Evolutionary conservation across 1,140 invertebrate species (phyloP), one percentile per base, ranked within the genome.

Genomic region (Vanessa atalanta): DNA sequence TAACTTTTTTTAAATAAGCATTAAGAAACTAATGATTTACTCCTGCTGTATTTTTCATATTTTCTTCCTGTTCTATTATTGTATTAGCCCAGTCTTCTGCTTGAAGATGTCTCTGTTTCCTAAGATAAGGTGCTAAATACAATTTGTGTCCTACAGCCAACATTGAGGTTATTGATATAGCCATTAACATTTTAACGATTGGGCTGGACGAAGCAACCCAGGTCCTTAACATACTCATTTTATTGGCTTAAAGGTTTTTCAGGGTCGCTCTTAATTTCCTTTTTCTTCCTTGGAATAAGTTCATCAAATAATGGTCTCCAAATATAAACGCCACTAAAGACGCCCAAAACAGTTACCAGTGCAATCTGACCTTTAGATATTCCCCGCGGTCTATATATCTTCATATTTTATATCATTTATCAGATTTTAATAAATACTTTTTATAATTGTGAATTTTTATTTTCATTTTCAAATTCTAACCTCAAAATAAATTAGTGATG

Each of bases 291-390:
- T 53, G 76, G 72, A 76, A 72, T 86, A 72, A 82, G 71, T 16
- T 90, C 82, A 64, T 84, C 81, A 76, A 94, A 85, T 12, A 94
- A 51, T 3, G 93, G 93, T 77, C 81, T 87, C 93, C 93, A 94
- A 74, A 94, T 91, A 77, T 94, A 94, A 47, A 93, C 57, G 43
- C 93, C 93, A 61, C 91, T 79, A 65, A 93, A 78, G 68, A 93
- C 80, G n/a, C 93, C 93, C 64, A 93, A 63, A 63, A 90, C 70
- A 61, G 89, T 84, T 9, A 86, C 86, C 57, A 93, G 74, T 65
- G 83, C 78, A 70, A 93, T 75, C 83, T 93, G 90, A 43, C 83
- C 80, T 78, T 72, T 90, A 47, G 91, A 88, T 77, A 91, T 69
- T 61, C 88, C 85, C 63, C 78, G 79, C 20, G 90, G 89, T 84